phyloP scores from a whole-genome alignment of 2,113 vertebrate genomes.

The Solea solea region DNA sequence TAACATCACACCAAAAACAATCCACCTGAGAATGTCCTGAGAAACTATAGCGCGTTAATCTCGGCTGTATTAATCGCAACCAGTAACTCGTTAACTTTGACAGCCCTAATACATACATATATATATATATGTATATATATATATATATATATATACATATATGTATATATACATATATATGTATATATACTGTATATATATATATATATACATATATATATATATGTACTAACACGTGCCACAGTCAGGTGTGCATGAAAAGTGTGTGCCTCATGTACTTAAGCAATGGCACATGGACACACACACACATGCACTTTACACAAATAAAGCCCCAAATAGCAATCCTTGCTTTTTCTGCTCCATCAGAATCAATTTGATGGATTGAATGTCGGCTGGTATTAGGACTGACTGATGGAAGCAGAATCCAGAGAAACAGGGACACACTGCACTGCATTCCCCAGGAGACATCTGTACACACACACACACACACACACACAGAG shows the following conservation, averaged over 20 bases:
- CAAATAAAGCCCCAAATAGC: conserved; percentile 50
- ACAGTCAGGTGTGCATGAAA: conserved; percentile 30
- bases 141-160: no score
- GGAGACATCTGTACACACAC: conserved; percentile 29
- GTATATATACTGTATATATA: no score
- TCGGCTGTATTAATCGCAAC: no score
- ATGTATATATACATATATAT: no score
- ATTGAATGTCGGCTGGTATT: conserved; percentile 73
- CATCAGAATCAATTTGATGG: conserved; percentile 76
- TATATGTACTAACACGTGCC: neutral
- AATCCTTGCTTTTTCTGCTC: conserved; percentile 63
- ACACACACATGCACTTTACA: conserved; percentile 32
- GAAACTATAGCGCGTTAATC: no score
- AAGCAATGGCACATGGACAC: neutral
- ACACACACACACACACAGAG: conserved; percentile 6
- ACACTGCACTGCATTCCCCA: conserved; percentile 51
- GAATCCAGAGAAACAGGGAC: conserved; percentile 52
- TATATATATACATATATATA: no score
- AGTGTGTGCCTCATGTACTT: neutral
- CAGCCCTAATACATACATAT: no score
- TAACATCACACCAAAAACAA: no score
- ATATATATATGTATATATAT: no score
- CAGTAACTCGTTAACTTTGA: no score
- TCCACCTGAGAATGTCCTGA: no score
- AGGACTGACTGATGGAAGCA: conserved; percentile 71